Base-by-base conservation (phyloP, 92 coral and sea anemone species). In the Bergia sp. region DNA sequence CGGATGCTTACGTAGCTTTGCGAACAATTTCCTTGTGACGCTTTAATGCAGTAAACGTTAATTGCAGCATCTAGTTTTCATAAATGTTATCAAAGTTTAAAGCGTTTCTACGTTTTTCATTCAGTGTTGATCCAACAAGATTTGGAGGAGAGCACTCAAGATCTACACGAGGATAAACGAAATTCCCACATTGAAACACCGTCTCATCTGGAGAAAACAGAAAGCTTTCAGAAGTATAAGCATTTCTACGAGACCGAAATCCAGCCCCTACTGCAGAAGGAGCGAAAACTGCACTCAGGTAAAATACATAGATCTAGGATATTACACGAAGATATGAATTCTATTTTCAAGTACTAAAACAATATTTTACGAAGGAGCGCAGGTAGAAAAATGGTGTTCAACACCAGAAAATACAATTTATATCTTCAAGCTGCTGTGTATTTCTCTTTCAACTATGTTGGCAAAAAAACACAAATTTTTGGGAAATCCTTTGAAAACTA, bases 181-280 rank as follows among this genome's bases (percentile, higher is more conserved):
- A 75, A n/a, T 6, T 75, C 50, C 37, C 79, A 75, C 49, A 18
- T 75, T 42, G 47, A 75, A 40, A 71, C 78, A 37, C 4, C 41
- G 38, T 71, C 66, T 36, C 87, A 84, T n/a, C 37, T 18, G 6
- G 65, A 84, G 79, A 71, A 37, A 69, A 47, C 43, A 47, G 15
- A 45, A 71, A 44, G 13, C 37, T 84, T 84, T 84, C 39, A n/a
- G 37, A 16, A 23, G 20, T 84, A 84, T 66, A 84, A 84, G 43
- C 16, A 71, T 72, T 71, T 84, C 65, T 84, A 84, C 61, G 44
- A 29, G 42, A 69, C n/a, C 37, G 79, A 69, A 8, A 15, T 84
- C 36, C 78, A 10, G 40, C 87, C 87, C 37, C 77, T 84, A 45
- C 67, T 84, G 4, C 77, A 37, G 36, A 84, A 66, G 44, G 78